Evolutionary conservation across 2,888 invertebrate species (phyloP), one percentile per base, ranked within the genome.

Genomic region (Caenorhabditis zanzibari): DNA sequence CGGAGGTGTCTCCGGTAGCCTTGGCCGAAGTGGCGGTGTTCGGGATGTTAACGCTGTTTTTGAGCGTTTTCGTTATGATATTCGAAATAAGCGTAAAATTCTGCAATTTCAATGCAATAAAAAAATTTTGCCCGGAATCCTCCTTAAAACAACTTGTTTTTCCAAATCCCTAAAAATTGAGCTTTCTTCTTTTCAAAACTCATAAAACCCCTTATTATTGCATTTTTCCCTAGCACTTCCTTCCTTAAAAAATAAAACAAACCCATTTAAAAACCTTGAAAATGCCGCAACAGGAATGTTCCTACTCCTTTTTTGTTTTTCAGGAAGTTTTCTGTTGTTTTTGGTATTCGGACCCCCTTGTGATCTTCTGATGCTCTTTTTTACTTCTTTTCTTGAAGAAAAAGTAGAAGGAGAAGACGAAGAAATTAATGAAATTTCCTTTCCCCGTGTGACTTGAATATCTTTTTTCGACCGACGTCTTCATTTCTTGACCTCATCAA

Each of bases 381-480:
- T 64, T 12, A 47, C 28, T 26, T 26, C 19, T 54, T 32, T 26
- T 66, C 26, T 24, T 14, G 24, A 14, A 24, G 12, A 5, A 26
- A n/a, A 19, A 28, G 32, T 32, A 32, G 44, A 4, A 16, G 44
- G 19, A 19, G 10, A 19, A 54, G 19, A 10, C 3, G 26, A 54
- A 24, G 19, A 54, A 59, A 66, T 58, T 76, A 68, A 66, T 76
- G 44, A 68, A 56, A 76, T 68, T 68, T 64, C 38, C 52, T 44
- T 19, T 16, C 2, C 26, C 66, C 49, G 28, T 52, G 68, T 54
- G 19, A 68, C 66, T 64, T 64, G 66, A 66, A 52, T 35, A 38
- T 68, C 16, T 44, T 38, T 26, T 52, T 47, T 22, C 12, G 32
- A 32, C 32, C 7, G 38, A 12, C 38, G 38, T 38, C 44, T 47